Evolutionary conservation across 2,113 vertebrate genomes (phyloP), one percentile per base, ranked within the genome.

Genomic region (Corvus moneduloides): DNA sequence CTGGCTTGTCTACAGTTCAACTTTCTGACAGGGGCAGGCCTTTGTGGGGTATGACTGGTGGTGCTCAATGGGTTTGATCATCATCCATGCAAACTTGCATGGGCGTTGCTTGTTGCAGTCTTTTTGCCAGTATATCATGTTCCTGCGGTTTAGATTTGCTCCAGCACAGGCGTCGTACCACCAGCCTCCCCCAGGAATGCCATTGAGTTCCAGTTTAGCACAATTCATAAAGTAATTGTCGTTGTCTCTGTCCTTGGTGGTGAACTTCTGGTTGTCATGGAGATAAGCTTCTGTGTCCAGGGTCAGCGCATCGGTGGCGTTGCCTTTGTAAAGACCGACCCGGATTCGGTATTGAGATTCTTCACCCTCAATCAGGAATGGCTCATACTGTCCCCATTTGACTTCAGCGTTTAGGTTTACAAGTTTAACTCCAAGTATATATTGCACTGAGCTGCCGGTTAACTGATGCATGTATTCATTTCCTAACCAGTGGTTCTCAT

Each of bases 211-310:
- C 93, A 99, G 39, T 87, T 97, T 98, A 74, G 98, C 98, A 64
- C 97, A 99, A 14, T 99, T 99, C 94, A 98, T 98, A 77, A 98
- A 98, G 92, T 98, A 99, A 91, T 98, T 99, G 93, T 99, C 98
- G 2, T 99, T 99, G 96, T 99, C 98, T 82, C 97, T 97, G 95
- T 99, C 98, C 93, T 98, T 98, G 24, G 98, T 98, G 93, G 98
- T 98, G 95, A 99, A 99, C 79, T 97, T 98, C 89, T 98, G 98
- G 97, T 99, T 99, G 94, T 99, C 98, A 35, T 99, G 99, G 58
- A 99, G 98, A 94, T 99, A 99, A 85, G 98, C 98, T 85, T 99
- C 98, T 5, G 98, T 99, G 80, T 99, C 98, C 93, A 98, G 94
- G 12, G 98, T 98, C 84, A 99, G 92, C 2, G 99, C 99, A 6